A percentile compares a stretch with the other conserved stretches of the same genome.
phyloP scores from a whole-genome alignment of 2,113 vertebrate species.

The Myotis brandtii region DNA sequence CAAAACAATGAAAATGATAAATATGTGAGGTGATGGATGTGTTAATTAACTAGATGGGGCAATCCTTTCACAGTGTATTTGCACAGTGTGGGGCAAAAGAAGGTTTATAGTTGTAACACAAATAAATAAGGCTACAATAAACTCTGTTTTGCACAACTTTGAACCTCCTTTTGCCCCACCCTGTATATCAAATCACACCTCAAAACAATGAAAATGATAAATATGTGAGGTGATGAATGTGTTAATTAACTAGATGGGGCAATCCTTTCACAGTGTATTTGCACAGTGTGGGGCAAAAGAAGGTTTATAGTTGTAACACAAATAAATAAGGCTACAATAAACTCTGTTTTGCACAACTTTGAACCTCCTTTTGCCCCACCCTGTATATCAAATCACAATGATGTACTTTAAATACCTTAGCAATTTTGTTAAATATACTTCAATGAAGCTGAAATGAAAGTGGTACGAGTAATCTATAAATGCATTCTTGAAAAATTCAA shows the following conservation, averaged over 20 bases:
- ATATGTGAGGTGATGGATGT: not conserved
- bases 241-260: not conserved
- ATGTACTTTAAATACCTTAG: not conserved
- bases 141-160: not conserved
- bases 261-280: not conserved
- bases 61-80: not conserved
- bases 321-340: not conserved
- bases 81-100: not conserved
- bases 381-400: not conserved
- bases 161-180: not conserved
- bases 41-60: not conserved
- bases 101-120: not conserved
- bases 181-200: not conserved
- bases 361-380: not conserved
- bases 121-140: not conserved
- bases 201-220: no score
- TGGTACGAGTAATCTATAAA: not conserved
- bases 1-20: not conserved
- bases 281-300: not conserved
- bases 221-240: no score
- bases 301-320: not conserved
- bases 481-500: slow-evolving; percentile 19
- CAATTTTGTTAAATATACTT: not conserved
- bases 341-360: not conserved
- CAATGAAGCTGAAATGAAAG: not conserved